Percentiles rank a stretch among this genome's conserved stretches.
phyloP scores from a whole-genome alignment of 2,888 invertebrate genomes.

The Dendrolimus houi region DNA sequence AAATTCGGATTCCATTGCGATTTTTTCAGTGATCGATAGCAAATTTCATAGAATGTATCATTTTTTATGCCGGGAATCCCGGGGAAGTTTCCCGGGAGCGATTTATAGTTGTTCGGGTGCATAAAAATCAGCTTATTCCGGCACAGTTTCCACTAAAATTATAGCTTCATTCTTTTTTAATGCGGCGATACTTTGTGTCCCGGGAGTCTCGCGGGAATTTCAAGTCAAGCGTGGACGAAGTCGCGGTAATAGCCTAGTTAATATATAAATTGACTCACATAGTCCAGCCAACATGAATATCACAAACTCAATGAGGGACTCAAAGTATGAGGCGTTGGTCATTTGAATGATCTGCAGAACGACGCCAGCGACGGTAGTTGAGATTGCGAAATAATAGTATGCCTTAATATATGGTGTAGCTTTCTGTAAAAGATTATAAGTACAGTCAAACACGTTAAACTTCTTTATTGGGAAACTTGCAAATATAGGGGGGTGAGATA shows the following conservation, averaged over 20 bases:
- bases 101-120: no score
- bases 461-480: not conserved
- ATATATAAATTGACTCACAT: slow-evolving; percentile 28
- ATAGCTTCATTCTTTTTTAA: no score
- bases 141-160: no score
- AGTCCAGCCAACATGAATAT: slow-evolving; percentile 34
- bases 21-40: no score
- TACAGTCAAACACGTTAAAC: slow-evolving; percentile 3
- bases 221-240: not conserved
- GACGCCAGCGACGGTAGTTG: slow-evolving; percentile 28
- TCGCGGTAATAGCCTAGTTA: not conserved
- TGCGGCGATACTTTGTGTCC: no score
- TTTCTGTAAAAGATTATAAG: slow-evolving; percentile 35
- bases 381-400: slow-evolving; percentile 46
- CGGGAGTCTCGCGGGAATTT: no score
- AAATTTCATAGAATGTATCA: no score
- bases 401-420: slow-evolving; percentile 25
- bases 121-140: no score
- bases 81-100: no score
- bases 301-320: slow-evolving; percentile 20
- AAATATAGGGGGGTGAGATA: no score
- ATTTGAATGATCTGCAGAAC: slow-evolving; percentile 29
- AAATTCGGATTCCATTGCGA: no score
- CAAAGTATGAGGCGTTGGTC: not conserved
- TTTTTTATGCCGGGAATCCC: no score